Evolutionary conservation across 1,140 invertebrate species (phyloP), one percentile per base, ranked within the genome.

Genomic region (Drosophila novamexicana): DNA sequence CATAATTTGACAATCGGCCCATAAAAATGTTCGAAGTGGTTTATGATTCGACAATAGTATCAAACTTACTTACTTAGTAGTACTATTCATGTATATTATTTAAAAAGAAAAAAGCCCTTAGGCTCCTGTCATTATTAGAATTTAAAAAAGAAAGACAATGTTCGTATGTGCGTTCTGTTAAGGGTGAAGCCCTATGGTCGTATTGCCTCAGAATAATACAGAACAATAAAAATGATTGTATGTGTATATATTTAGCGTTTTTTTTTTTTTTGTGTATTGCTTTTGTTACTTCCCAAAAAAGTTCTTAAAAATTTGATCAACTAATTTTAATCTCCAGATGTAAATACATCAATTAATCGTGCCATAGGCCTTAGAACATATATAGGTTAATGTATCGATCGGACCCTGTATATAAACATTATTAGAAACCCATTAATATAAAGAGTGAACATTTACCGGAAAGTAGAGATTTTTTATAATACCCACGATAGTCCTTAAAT

Each of bases 401-500:
- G 53, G 14, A 42, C 18, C 18, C 16, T 56, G 36, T 56, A 63
- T 10, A 56, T 9, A 42, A 37, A 8, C 39, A 59, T 16, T 45
- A 58, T 78, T 64, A 50, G 54, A 36, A 37, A 56, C 42, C 54
- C 63, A 16, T 75, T 79, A n/a, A 90, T 91, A 91, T 91, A 91
- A 91, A 91, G 79, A 78, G 68, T 91, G 90, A 86, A 91, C 90
- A 91, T 91, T 91, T 91, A 79, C 90, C 90, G 90, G 90, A 91
- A 91, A 82, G 81, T 91, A 82, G 71, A 74, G 75, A 86, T 85
- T 45, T 79, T 50, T 70, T 12, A 76, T 67, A 64, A 53, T 34
- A 59, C 49, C 54, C 53, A 76, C 82, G 82, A 86, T 82, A 63
- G 57, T 85, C 83, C 64, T 85, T 85, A 85, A 85, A 85, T 88